A percentile compares a stretch with the other conserved stretches of the same genome.
These are phyloP conservation scores for Panzeria rudis DNA, from an alignment of 2,888 invertebrate species.

Conservation along the genomic window DNA sequence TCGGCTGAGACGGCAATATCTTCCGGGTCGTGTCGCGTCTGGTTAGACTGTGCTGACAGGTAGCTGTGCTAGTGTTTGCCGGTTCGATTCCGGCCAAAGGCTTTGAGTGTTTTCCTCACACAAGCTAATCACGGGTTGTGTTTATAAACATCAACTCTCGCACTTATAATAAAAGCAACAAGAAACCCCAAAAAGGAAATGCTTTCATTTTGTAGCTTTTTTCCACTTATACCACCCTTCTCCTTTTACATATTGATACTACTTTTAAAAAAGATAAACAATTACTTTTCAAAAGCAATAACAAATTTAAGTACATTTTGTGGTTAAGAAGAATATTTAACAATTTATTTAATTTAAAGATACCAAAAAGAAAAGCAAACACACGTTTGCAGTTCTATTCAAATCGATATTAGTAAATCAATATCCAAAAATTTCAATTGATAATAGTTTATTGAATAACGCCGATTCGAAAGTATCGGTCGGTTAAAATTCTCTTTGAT, in stretches of 20 bases:
- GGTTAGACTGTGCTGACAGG: no score
- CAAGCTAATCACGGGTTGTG: no score
- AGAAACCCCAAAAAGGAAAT: neutral
- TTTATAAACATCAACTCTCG: no score
- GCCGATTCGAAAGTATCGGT: neutral
- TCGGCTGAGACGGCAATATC: no score
- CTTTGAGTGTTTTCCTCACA: no score
- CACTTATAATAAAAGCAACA: neutral
- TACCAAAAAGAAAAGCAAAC: neutral
- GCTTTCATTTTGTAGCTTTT: neutral
- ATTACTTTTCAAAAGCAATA: conserved; percentile 1
- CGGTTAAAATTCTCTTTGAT: neutral
- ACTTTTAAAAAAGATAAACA: neutral
- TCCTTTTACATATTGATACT: neutral
- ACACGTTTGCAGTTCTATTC: conserved; percentile 43
- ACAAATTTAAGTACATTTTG: neutral
- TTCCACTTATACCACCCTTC: neutral
- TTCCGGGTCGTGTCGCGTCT: no score
- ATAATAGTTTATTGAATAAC: conserved; percentile 30
- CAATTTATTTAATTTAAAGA: neutral
- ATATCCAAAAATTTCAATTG: conserved; percentile 64
- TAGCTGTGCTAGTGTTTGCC: no score
- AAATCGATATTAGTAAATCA: conserved; percentile 76
- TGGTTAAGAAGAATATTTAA: neutral
- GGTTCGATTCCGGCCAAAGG: no score